Base-by-base conservation (phyloP, 2,888 invertebrate genomes). In the Galerucella nymphaeae region DNA sequence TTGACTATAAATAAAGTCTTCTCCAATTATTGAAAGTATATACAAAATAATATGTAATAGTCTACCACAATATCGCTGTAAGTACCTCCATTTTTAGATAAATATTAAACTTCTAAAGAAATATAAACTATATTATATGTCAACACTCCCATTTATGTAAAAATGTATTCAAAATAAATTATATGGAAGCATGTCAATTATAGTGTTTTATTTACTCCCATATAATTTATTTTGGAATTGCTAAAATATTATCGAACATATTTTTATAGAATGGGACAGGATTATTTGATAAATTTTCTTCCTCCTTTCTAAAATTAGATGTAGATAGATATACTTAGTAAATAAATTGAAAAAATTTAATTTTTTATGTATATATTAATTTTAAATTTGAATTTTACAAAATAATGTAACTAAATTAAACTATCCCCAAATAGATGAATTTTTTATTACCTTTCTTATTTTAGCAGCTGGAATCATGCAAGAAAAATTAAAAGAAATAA, bases 151-250 rank as follows among this genome's bases (percentile, higher is more conserved):
- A 57, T 71, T 50, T 55, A 71, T 71, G 66, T 65, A 66, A 65
- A 45, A 38, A 13, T 38, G 57, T 76, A 75, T 77, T 77, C 79
- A 79, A 77, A 79, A 79, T 79, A 79, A 79, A 79, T 79, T 73
- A 77, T 74, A 75, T 76, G 65, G 66, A 71, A 61, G 76, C 76
- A 76, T 68, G 69, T 55, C 38, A 67, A 63, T 20, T 41, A 58
- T 70, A 64, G 66, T 71, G 71, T 74, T 71, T 68, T 63, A 61
- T 61, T 42, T 41, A 30, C 38, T 53, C 69, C 69, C 45, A 62
- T 64, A 70, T 71, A 74, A 74, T 74, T 74, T 74, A 42, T 42
- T 42, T 42, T 30, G 30, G 30, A 30, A 30, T 30, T 30, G 30
- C 30, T 5, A 30, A 30, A 30, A 30, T 30, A 30, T 30, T 4